Evolutionary conservation across 2,888 invertebrate genomes (phyloP), one percentile per base, ranked within the genome.

Genomic region (Spialia ferax): DNA sequence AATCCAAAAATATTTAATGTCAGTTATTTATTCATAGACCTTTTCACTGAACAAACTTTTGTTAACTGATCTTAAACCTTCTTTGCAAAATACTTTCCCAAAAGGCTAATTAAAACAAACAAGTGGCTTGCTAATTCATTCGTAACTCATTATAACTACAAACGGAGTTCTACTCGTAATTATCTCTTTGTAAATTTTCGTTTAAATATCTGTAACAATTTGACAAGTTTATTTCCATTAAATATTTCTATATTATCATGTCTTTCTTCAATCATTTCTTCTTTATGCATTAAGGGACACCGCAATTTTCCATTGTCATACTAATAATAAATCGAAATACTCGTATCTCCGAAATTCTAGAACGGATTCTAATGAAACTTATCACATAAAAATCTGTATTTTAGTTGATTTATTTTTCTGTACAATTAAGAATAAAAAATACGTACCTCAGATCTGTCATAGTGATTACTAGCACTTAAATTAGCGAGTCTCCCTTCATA

Each of bases 391-490:
- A n/a, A n/a, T n/a, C n/a, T n/a, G n/a, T n/a, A n/a, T n/a, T n/a
- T n/a, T n/a, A 8, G 2, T 32, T 32, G 10, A 32, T 32, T 10
- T 32, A 7, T 32, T n/a, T n/a, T n/a, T n/a, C n/a, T n/a, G n/a
- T n/a, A n/a, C n/a, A n/a, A n/a, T n/a, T n/a, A n/a, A n/a, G n/a
- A n/a, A n/a, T n/a, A n/a, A 32, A 32, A 32, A 32, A 11, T 7
- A 45, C 15, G 75, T 71, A 90, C 93, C 84, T 91, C 82, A n/a
- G 52, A 5, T 75, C 74, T 86, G 0, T 72, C 88, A 79, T 97
- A 98, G 63, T 95, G 94, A 81, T 96, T 96, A 1, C 84, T 86
- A 4, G 96, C 95, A 50, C 95, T 94, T 48, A 97, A 86, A 73
- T 95, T 95, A 29, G 83, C 83, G 7, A 97, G 84, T 7, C 80